Percentiles rank a stretch among this genome's conserved stretches.
phyloP scores from a whole-genome alignment of 2,797 vertebrate genomes.

The Enteromius paludinosus region DNA sequence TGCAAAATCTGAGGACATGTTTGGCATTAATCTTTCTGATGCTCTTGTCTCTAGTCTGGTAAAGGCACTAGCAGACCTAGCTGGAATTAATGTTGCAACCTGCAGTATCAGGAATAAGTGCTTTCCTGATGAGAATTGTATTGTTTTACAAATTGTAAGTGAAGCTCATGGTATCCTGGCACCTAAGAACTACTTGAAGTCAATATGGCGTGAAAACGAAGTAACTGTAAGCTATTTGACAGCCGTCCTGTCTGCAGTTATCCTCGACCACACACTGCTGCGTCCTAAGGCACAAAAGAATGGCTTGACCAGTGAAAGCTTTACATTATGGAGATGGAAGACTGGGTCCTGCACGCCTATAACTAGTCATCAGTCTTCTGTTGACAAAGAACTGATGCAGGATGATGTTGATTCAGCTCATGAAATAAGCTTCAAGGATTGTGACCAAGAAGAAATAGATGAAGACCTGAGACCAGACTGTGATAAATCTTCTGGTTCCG shows the following conservation, averaged over 20 bases:
- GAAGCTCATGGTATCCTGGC: constrained; percentile 6
- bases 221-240: neutral
- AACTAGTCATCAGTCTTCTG: neutral
- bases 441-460: neutral
- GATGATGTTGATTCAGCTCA: neutral
- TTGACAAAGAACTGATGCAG: neutral
- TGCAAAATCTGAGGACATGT: neutral
- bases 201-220: neutral
- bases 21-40: neutral
- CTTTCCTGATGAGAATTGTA: neutral
- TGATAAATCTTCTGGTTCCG: neutral
- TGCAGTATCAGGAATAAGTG: neutral
- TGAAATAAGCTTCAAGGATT: neutral
- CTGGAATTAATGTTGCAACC: neutral
- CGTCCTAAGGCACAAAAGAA: neutral
- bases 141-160: neutral
- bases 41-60: neutral
- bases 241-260: neutral
- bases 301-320: neutral
- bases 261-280: neutral
- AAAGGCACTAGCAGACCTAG: neutral
- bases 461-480: neutral
- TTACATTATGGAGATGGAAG: neutral
- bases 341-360: neutral
- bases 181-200: neutral